These are phyloP conservation scores for Chaetodon auriga DNA, from an alignment of 2,113 vertebrate genomes.

Conservation along the genomic window DNA sequence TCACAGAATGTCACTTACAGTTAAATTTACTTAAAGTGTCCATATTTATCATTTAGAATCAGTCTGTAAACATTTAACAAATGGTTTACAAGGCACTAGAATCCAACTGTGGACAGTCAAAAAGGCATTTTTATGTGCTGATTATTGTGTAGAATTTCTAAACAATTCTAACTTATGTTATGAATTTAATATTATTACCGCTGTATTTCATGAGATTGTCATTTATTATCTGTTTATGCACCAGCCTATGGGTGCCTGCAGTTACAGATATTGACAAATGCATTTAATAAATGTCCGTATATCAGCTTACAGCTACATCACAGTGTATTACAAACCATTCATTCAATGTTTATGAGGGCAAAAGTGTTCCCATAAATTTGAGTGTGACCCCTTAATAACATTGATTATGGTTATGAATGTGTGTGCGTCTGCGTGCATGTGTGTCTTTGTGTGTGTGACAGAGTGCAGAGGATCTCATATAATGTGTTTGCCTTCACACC, in stretches of 20 bases:
- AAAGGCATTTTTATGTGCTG: neutral
- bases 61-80: neutral
- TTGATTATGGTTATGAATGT: neutral
- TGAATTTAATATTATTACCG: neutral
- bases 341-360: neutral
- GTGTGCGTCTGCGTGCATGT: neutral
- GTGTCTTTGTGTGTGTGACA: conserved; percentile 24
- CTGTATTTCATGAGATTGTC: neutral
- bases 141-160: neutral
- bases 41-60: neutral
- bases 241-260: neutral
- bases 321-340: neutral
- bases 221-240: neutral
- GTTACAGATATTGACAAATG: neutral
- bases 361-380: neutral
- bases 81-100: neutral
- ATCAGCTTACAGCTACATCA: neutral
- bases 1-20: neutral
- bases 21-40: neutral
- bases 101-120: neutral
- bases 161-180: neutral
- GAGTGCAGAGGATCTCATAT: conserved; percentile 42
- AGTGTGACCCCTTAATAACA: neutral
- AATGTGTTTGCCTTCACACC: conserved; percentile 65
- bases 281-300: neutral